Conservation (phyloP, 2,888 invertebrate genomes). For the Lamellibrachia satsuma region DNA sequence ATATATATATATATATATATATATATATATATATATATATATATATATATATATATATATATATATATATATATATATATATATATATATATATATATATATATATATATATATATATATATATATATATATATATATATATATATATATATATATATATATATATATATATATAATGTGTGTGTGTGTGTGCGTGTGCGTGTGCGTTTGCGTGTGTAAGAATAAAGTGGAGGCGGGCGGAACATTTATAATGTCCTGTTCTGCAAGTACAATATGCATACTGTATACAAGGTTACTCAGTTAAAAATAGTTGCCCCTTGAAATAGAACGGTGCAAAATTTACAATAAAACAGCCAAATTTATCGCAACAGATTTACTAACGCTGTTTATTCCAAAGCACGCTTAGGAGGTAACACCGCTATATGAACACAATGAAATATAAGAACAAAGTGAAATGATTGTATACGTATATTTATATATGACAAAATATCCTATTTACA, state of each 20-base stretch:
- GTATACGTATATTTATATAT: neutral
- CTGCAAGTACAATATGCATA: too few species aligned
- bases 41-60: constrained; percentile 23
- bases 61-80: too few species aligned
- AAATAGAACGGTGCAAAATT: too few species aligned
- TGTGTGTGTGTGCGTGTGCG: neutral
- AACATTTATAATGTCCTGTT: neutral
- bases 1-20: too few species aligned
- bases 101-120: too few species aligned
- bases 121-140: too few species aligned
- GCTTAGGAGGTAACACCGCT: too few species aligned
- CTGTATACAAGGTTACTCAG: too few species aligned
- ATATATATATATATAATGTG: neutral
- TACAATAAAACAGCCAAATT: too few species aligned
- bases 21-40: constrained; percentile 23
- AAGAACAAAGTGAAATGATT: neutral
- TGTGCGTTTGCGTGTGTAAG: neutral
- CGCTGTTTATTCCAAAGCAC: neutral
- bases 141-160: too few species aligned
- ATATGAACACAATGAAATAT: neutral
- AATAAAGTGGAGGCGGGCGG: neutral
- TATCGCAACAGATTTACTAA: neutral
- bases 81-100: too few species aligned
- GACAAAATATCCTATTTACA: neutral
- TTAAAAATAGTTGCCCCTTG: too few species aligned